Base-by-base conservation (phyloP, 2,113 vertebrate species). In the Istiophorus platypterus region DNA sequence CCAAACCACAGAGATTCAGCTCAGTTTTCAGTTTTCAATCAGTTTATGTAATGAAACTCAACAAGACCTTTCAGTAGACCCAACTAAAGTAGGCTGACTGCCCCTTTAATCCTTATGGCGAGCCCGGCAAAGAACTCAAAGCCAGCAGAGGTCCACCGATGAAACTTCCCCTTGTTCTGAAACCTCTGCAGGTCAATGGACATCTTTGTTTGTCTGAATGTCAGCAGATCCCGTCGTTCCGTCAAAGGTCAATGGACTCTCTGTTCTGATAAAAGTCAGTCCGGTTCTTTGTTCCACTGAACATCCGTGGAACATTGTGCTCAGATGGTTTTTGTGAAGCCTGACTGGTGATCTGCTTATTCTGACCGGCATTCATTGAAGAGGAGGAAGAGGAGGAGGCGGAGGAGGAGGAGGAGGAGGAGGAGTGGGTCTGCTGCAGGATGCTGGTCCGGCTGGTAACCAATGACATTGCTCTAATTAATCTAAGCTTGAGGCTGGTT, bases 401-500 rank as follows among this genome's bases (percentile, higher is more conserved):
- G 49, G 62, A 74, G 31, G 72, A 76, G 34, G 56, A 77, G 65
- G 63, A 64, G 13, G 66, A 34, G 57, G 51, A 49, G 13, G 51
- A 72, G 39, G 49, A 24, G 42, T 17, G 66, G 31, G 34, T 27
- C 8, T 42, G 68, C 72, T 74, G 63, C 29, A 45, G 80, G 79
- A 85, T 90, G 85, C 86, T 78, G 87, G 87, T 83, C 56, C 4
- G 72, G 31, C 52, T 22, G 78, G 67, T 69, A 81, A 73, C 81
- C 42, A 41, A 58, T 64, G 72, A 20, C 20, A 67, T 51, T 13
- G 1, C 58, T 81, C 42, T 56, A 57, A 88, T 78, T 70, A 70
- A 57, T 71, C 62, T 15, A 67, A 69, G 84, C 75, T 73, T 58
- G 34, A 68, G 18, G 37, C 76, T 73, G 72, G 52, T 79, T 73